Base-by-base conservation (phyloP, 2,888 invertebrate species). In the Lochmaea capreae region DNA sequence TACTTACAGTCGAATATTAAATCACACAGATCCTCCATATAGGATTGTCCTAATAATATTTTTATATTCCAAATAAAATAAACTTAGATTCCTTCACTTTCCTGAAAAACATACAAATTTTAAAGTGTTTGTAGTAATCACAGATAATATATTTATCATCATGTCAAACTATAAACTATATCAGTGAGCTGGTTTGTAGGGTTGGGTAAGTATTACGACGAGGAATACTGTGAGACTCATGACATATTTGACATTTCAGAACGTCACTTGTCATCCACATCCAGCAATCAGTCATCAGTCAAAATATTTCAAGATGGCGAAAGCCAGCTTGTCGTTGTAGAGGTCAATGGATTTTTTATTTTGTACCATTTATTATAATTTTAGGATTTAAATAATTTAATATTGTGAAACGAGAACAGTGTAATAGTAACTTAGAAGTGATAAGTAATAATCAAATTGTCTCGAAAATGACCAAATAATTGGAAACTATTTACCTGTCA, bases 301-400 rank as follows among this genome's bases (percentile, higher is more conserved):
- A 54, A 54, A 39, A 61, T 39, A 42, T 84, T 86, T 83, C 86
- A 86, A 87, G 83, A 87, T 87, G 87, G 86, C 87, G 82, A 80
- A 79, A 82, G 85, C 85, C 84, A 86, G 83, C 85, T 86, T 86
- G 86, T 85, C 82, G 83, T 84, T 82, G 78, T 85, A 82, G 81
- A 77, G 77, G 78, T 79, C 78, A 79, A 77, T 79, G 79, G 77
- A 81, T 74, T 81, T 81, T 80, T 78, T 77, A 76, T 78, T 71
- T 73, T 71, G 63, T 79, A 33, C 42, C 39, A 65, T 81, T 80
- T 75, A 62, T 68, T 81, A 74, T 74, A 76, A 78, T 73, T 75
- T 73, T 73, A 63, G 57, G 69, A 49, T 52, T 14, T 58, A 65
- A 69, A 57, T 65, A 65, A 59, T 69, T 59, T 22, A 65, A 42